Evolutionary conservation across 1,140 invertebrate species (phyloP).

Genomic region (Bombus cullumanus): DNA sequence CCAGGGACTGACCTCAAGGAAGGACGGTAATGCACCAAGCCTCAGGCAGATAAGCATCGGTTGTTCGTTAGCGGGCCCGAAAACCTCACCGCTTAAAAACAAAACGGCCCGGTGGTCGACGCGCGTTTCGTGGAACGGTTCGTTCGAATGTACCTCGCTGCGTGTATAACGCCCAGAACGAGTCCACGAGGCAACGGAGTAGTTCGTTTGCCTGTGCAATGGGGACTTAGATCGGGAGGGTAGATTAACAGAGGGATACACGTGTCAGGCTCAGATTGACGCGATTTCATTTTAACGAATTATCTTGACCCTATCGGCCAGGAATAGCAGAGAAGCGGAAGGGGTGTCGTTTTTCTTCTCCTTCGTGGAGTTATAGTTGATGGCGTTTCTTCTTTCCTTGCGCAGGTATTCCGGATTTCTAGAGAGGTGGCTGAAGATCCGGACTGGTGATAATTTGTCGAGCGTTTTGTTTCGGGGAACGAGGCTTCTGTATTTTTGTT

Average conservation of each 20-base stretch:
- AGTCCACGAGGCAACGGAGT: constrained; percentile 26
- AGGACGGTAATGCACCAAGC: constrained; percentile 69
- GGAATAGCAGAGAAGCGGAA: constrained; percentile 15
- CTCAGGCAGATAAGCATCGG: constrained; percentile 72
- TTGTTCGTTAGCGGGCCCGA: constrained; percentile 71
- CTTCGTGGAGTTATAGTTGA: background rate
- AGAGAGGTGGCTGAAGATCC: background rate
- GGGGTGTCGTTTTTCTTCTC: constrained; percentile 1
- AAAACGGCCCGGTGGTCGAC: constrained; percentile 57
- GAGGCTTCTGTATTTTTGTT: background rate
- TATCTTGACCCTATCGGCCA: constrained; percentile 51
- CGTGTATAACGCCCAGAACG: constrained; percentile 23
- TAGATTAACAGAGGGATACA: constrained; percentile 67
- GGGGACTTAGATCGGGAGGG: constrained; percentile 54
- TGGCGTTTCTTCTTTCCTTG: background rate
- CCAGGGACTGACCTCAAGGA: constrained; percentile 61
- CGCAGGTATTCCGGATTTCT: background rate
- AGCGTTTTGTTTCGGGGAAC: background rate
- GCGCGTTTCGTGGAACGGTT: constrained; percentile 46
- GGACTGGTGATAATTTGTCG: background rate
- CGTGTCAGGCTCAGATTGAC: constrained; percentile 66
- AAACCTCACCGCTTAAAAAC: constrained; percentile 62
- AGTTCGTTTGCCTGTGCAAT: constrained; percentile 39
- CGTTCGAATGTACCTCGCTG: constrained; percentile 13
- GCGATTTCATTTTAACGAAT: constrained; percentile 56